Percentiles rank a stretch among this genome's conserved stretches.
These are phyloP conservation scores for Balaeniceps rex DNA, from an alignment of 2,113 vertebrate species.

Conservation along the genomic window DNA sequence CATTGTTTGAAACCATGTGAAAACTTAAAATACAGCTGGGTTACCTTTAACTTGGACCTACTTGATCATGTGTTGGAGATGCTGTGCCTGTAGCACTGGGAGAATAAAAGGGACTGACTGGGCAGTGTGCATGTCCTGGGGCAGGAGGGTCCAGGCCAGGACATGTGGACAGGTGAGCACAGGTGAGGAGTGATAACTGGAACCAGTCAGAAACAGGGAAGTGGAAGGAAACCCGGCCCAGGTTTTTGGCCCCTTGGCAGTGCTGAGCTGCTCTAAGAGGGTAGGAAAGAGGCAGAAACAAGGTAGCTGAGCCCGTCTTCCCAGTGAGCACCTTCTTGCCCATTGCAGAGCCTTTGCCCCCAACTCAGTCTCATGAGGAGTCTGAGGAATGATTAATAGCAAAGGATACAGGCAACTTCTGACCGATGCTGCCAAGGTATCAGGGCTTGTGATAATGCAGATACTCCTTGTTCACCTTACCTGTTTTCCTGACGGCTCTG, in stretches of 20 bases:
- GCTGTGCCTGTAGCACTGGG: neutral
- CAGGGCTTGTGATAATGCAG: neutral
- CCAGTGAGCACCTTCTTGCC: neutral
- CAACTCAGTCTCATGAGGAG: neutral
- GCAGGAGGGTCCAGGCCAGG: neutral
- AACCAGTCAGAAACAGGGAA: neutral
- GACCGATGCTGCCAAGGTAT: neutral
- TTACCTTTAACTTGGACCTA: neutral
- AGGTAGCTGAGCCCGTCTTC: neutral
- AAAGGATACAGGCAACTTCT: neutral
- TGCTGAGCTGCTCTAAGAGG: neutral
- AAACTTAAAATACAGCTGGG: neutral
- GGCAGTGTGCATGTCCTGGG: neutral
- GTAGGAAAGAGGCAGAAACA: neutral
- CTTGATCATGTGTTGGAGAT: neutral
- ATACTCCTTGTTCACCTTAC: neutral
- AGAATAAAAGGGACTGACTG: neutral
- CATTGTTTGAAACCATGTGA: neutral
- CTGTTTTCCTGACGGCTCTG: neutral
- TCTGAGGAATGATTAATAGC: neutral
- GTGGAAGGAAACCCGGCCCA: neutral
- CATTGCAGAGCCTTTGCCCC: neutral
- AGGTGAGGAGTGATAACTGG: neutral
- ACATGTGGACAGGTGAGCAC: neutral
- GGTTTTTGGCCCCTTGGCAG: neutral